A percentile compares a stretch with the other conserved stretches of the same genome.
These are phyloP conservation scores for Ecliptopera silaceata DNA, from an alignment of 2,888 invertebrate species.

Conservation along the genomic window DNA sequence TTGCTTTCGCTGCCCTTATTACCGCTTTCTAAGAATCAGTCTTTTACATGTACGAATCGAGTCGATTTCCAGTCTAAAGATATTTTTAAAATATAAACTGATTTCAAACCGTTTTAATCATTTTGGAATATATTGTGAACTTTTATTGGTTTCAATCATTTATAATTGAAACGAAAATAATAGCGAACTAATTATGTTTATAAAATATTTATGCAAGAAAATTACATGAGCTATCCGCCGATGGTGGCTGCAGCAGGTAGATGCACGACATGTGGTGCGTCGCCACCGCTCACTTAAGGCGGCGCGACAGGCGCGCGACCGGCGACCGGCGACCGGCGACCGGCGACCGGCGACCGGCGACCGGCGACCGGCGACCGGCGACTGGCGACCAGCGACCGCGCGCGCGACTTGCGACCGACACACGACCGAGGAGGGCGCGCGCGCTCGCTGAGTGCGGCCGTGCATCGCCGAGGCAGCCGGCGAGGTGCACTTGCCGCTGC, in stretches of 20 bases:
- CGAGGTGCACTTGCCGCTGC: conserved; percentile 8
- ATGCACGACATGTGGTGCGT: neutral
- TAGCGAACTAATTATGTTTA: too few species aligned
- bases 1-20: conserved; percentile 57
- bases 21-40: conserved; percentile 46
- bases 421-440: neutral
- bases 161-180: too few species aligned
- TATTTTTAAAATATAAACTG: neutral
- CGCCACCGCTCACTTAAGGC: neutral
- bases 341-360: conserved; percentile 6
- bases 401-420: neutral
- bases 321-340: conserved; percentile 7
- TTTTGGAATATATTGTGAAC: too few species aligned
- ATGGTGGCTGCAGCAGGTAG: conserved; percentile 3
- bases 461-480: conserved; percentile 1
- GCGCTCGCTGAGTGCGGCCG: conserved; percentile 15
- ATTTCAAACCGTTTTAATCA: too few species aligned
- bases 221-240: conserved; percentile 18
- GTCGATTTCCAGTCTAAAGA: neutral
- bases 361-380: conserved; percentile 5
- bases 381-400: neutral
- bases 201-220: neutral
- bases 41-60: conserved; percentile 27
- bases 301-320: too few species aligned
- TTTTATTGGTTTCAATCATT: too few species aligned